A percentile compares a stretch with the other conserved stretches of the same genome.
Evolutionary conservation across 2,113 vertebrate genomes (phyloP).

Genomic region (Myotis davidii): DNA sequence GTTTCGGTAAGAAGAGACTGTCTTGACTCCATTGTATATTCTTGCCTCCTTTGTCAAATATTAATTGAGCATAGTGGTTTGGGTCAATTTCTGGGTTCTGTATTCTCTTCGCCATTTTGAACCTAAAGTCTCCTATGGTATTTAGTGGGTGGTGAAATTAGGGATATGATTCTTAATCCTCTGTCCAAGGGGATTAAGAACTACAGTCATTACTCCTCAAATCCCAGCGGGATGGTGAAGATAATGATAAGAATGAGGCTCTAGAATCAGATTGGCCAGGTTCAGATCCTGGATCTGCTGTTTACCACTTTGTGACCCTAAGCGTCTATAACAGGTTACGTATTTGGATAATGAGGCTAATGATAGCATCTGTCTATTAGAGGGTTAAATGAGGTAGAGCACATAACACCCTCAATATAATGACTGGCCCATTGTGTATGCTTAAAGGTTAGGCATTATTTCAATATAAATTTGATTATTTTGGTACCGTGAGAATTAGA

Average conservation of each 20-base stretch:
- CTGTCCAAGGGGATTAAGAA: background rate
- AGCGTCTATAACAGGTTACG: background rate
- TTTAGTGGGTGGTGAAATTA: conserved; percentile 6
- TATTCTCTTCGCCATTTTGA: background rate
- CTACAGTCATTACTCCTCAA: too few relatives aligned
- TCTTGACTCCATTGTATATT: too few relatives aligned
- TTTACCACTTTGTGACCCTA: conserved; percentile 16
- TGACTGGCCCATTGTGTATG: background rate
- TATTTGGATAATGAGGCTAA: background rate
- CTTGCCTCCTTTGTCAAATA: too few relatives aligned
- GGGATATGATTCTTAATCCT: background rate
- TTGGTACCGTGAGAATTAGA: conserved; percentile 5
- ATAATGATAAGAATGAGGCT: background rate
- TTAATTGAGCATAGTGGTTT: too few relatives aligned
- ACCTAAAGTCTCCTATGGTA: background rate
- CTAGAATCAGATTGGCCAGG: background rate
- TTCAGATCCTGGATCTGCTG: background rate
- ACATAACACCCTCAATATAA: background rate
- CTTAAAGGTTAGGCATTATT: background rate
- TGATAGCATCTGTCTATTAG: background rate
- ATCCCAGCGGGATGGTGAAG: background rate
- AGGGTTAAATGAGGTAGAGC: background rate
- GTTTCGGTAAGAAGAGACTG: too few relatives aligned
- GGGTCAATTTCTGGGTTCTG: too few relatives aligned
- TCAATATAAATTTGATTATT: conserved; percentile 38